Evolutionary conservation across 1,140 invertebrate species (phyloP).

Genomic region (Philotrypesis tridentata): DNA sequence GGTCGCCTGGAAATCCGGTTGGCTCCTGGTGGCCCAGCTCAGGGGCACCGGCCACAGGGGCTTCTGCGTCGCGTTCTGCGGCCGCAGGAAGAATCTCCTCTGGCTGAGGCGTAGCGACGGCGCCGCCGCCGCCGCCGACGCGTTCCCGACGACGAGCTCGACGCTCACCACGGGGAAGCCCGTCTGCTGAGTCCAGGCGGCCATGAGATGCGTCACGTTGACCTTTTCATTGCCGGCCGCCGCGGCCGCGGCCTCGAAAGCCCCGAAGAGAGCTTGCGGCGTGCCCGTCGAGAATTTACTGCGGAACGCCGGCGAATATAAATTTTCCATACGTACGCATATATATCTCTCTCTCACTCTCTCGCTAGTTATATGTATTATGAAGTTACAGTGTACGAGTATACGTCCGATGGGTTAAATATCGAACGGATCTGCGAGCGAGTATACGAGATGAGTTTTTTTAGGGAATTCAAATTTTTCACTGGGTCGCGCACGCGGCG

Average conservation of each 20-base stretch:
- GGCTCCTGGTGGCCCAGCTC: constrained; percentile 71
- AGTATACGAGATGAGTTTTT: too few relatives aligned
- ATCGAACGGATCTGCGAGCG: too few relatives aligned
- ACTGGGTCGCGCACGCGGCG: too few relatives aligned
- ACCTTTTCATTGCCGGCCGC: constrained; percentile 60
- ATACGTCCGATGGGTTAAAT: too few relatives aligned
- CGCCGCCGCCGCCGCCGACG: too few relatives aligned
- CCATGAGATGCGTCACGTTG: constrained; percentile 77
- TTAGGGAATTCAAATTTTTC: too few relatives aligned
- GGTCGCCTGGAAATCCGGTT: constrained; percentile 63
- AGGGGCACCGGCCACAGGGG: constrained; percentile 76
- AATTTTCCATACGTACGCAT: too few relatives aligned
- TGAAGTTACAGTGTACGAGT: too few relatives aligned
- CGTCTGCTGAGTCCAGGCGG: constrained; percentile 87
- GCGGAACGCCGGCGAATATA: too few relatives aligned
- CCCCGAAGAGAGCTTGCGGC: constrained; percentile 82
- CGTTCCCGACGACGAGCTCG: constrained; percentile 65
- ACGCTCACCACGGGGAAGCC: constrained; percentile 87
- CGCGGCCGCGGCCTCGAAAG: constrained; percentile 75
- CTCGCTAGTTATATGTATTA: too few relatives aligned
- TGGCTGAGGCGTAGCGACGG: constrained; percentile 71
- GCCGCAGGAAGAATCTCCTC: constrained; percentile 73
- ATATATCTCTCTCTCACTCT: too few relatives aligned
- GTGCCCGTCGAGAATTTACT: constrained; percentile 80
- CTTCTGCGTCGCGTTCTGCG: constrained; percentile 18